phyloP scores from a whole-genome alignment of 2,113 vertebrate species.

The Gnathonemus longibarbis region DNA sequence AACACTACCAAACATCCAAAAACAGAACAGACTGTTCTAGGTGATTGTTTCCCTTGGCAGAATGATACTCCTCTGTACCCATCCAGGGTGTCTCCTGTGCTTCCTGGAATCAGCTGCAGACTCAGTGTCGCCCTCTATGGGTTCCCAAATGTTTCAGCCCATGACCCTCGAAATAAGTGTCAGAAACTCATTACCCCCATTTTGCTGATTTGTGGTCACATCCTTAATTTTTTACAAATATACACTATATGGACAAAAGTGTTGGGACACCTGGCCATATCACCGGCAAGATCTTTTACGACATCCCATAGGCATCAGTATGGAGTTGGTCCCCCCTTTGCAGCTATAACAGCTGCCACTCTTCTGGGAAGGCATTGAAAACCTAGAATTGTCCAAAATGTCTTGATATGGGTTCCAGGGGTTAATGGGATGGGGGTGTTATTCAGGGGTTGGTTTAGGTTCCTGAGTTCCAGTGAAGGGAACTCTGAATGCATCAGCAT shows the following conservation, averaged over 20 bases:
- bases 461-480: neutral
- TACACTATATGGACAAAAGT: too few relatives aligned
- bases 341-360: too few relatives aligned
- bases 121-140: neutral
- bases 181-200: neutral
- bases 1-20: neutral
- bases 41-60: neutral
- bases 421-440: neutral
- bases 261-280: too few relatives aligned
- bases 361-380: neutral
- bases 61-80: neutral
- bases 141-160: neutral
- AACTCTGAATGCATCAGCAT: neutral
- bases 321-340: too few relatives aligned
- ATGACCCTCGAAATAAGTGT: neutral
- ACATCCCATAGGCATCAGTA: too few relatives aligned
- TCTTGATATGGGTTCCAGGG: too few relatives aligned
- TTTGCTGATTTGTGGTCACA: neutral
- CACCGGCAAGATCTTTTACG: too few relatives aligned
- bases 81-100: neutral
- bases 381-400: neutral
- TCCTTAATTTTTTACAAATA: too few relatives aligned
- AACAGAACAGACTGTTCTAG: neutral
- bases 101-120: neutral
- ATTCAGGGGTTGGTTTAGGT: neutral